A percentile compares a stretch with the other conserved stretches of the same genome.
These are phyloP conservation scores for Ceratina japonica DNA, from an alignment of 1,140 invertebrate genomes.

Conservation along the genomic window DNA sequence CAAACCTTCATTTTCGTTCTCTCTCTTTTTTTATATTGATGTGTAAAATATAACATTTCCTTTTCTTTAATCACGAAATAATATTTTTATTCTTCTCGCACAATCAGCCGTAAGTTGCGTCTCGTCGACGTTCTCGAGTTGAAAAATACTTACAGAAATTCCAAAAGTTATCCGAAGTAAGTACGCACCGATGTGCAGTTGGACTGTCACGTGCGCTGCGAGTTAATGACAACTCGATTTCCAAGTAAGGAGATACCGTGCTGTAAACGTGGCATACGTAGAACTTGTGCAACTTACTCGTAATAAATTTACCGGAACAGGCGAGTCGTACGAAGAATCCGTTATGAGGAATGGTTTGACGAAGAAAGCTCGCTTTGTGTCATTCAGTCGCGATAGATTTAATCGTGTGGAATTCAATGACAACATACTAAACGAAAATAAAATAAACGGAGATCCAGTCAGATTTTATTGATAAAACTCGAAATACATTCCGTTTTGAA, in stretches of 20 bases:
- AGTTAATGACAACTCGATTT: neutral
- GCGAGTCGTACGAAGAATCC: neutral
- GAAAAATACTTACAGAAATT: neutral
- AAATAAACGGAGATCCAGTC: too few species aligned
- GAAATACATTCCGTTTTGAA: too few species aligned
- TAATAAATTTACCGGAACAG: neutral
- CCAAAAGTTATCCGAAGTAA: neutral
- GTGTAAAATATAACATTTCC: too few species aligned
- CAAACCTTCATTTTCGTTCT: too few species aligned
- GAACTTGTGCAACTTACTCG: slow-evolving; percentile 3
- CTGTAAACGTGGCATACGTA: neutral
- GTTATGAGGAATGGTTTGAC: neutral
- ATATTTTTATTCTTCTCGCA: too few species aligned
- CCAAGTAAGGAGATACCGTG: neutral
- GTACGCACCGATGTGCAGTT: neutral
- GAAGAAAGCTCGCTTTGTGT: neutral
- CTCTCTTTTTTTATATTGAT: too few species aligned
- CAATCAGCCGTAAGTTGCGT: too few species aligned
- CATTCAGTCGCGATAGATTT: neutral
- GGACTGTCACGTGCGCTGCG: neutral
- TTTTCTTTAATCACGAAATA: neutral
- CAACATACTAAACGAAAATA: neutral
- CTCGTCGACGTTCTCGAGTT: neutral
- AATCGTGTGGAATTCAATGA: neutral
- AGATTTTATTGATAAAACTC: too few species aligned